Base-by-base conservation (phyloP, 1,140 invertebrate genomes). In the Drosophila kohkoa region DNA sequence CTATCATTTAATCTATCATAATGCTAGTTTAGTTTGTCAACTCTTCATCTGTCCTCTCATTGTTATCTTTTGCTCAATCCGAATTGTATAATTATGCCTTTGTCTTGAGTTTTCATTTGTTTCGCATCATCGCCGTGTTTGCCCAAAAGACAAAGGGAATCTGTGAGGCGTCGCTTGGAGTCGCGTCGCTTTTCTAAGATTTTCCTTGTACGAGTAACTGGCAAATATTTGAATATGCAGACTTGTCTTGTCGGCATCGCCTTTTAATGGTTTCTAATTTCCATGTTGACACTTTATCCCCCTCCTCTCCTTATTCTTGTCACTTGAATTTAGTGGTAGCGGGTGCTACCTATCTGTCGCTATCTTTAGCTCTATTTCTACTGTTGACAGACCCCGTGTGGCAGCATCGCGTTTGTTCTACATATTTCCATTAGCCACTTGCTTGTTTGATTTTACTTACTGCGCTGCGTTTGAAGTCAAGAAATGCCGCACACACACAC, bases 221-320 rank as follows among this genome's bases (percentile, higher is more conserved):
- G 76, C 83, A 87, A 86, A 86, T 86, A 86, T 86, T 86, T 77
- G 76, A 62, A 60, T 45, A 55, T 35, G 58, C 41, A 75, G 65
- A 73, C 43, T 25, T 25, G 59, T 32, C 54, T 67, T 75, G 81
- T 60, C 82, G 82, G 83, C 68, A 54, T 63, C 76, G 79, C 52
- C 80, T 82, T 79, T 87, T 87, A 86, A 86, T 86, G 82, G 79
- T 82, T 86, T 86, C 82, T 87, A 87, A 87, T 86, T 87, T 87
- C 67, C 30, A 35, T 86, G 82, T 86, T 86, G 82, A 86, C 82
- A 69, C 62, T 67, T 49, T 28, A 48, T 46, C 45, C 65, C n/a
- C 67, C 10, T 43, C 13, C 16, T 25, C n/a, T 54, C 64, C 30
- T 11, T 8, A 8, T 7, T 32, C 5, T 38, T 38, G 35, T 28